phyloP scores from a whole-genome alignment of 2,113 vertebrate species.

The Pelvicachromis taeniatus region DNA sequence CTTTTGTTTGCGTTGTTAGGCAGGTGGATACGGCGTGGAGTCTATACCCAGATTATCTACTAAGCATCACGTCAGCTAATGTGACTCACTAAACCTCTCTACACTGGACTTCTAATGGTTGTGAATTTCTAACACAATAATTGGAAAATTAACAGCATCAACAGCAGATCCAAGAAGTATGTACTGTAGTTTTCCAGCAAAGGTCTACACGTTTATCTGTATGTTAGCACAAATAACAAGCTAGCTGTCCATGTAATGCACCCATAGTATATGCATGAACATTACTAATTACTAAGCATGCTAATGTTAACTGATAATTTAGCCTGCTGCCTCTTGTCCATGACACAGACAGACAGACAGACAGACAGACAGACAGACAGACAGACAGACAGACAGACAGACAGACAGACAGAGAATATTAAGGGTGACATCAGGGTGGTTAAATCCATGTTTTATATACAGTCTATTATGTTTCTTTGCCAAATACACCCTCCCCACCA shows the following conservation, averaged over 20 bases:
- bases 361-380: not conserved
- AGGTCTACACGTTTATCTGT: fast-evolving
- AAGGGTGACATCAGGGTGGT: not conserved
- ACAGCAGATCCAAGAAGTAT: not conserved
- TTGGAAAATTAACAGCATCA: not conserved
- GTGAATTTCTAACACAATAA: not conserved
- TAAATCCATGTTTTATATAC: not conserved
- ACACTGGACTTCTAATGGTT: too few relatives aligned
- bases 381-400: too few relatives aligned
- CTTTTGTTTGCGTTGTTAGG: not conserved
- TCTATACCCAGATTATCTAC: not conserved
- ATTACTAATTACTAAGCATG: not conserved
- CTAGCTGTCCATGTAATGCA: not conserved
- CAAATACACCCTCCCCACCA: not conserved
- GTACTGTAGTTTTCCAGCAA: not conserved
- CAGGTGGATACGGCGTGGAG: not conserved
- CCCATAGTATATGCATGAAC: not conserved
- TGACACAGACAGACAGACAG: too few relatives aligned
- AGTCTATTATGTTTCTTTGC: not conserved
- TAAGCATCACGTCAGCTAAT: not conserved
- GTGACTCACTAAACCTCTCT: too few relatives aligned
- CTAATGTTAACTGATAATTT: not conserved
- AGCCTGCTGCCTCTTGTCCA: not conserved
- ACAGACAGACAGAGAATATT: too few relatives aligned
- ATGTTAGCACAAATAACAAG: not conserved